A percentile compares a stretch with the other conserved stretches of the same genome.
phyloP scores from a whole-genome alignment of 2,113 vertebrate species.

The Cyanistes caeruleus region DNA sequence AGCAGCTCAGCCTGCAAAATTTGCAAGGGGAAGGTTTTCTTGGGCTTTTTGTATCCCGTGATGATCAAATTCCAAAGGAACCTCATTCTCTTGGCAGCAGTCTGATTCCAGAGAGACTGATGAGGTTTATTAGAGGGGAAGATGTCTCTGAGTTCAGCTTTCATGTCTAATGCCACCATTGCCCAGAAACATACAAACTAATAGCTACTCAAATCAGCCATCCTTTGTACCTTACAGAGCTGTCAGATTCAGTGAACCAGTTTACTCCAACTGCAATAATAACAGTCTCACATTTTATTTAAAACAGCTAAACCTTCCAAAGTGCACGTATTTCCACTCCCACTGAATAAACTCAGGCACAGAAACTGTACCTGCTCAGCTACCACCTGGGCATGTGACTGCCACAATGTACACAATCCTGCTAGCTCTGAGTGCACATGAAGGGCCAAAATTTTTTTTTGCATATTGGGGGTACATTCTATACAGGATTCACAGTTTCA shows the following conservation, averaged over 20 bases:
- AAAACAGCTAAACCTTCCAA: background rate
- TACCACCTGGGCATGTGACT: background rate
- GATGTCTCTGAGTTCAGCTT: conserved; percentile 25
- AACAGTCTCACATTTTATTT: background rate
- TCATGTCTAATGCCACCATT: conserved; percentile 16
- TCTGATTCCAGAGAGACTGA: background rate
- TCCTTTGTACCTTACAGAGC: conserved; percentile 2
- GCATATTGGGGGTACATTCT: background rate
- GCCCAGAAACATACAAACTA: conserved; percentile 27
- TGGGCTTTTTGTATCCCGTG: background rate
- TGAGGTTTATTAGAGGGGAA: background rate
- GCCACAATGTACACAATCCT: background rate
- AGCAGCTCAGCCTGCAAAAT: background rate
- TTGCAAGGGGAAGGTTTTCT: background rate
- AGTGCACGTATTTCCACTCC: background rate
- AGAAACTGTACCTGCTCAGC: background rate
- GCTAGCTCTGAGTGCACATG: background rate
- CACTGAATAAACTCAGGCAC: background rate
- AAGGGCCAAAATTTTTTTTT: background rate
- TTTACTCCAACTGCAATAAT: conserved; percentile 24
- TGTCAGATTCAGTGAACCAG: conserved; percentile 8
- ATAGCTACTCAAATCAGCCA: conserved; percentile 6
- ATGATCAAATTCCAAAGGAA: background rate
- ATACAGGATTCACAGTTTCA: background rate
- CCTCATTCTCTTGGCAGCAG: background rate